Evolutionary conservation across 2,797 vertebrate species (phyloP), one percentile per base, ranked within the genome.

Genomic region (Sebastes dallii): DNA sequence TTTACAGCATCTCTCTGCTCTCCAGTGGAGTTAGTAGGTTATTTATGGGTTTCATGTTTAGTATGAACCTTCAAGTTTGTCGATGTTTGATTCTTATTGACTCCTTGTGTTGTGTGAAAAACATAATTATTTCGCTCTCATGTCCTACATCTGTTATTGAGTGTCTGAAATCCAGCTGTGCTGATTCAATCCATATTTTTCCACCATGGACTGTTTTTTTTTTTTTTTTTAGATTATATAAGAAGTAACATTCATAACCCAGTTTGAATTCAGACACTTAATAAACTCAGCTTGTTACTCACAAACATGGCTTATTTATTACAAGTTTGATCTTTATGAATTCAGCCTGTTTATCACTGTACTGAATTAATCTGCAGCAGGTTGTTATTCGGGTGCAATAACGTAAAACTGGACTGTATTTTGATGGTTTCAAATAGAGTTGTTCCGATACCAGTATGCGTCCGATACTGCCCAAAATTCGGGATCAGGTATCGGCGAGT

Each of bases 91-190:
- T 52, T 73, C 30, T 77, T 22, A 68, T 62, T 32, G 73, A 83
- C 12, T 46, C 16, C 7, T 64, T 32, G 29, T 82, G 50, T 69
- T 42, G 32, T 64, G 58, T 80, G 58, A 60, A 73, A 67, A 67
- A 16, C 20, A 24, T 59, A 22, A 24, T 68, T 25, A 12, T 70
- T 36, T 81, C 42, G 54, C 46, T 77, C 56, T 64, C 7, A 3
- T 46, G 66, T 56, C 50, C 30, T 36, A 10, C 36, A 39, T 81
- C 54, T 62, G 62, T 68, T 58, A 65, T 85, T 85, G 61, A 84
- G 82, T 78, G 84, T 92, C 91, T 91, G 89, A 88, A 84, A 64
- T 88, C 84, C 70, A 72, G 24, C 81, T 80, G 69, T 65, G 32
- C n/a, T 16, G 2, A 75, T 67, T 78, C 25, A 59, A 4, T 66